Evolutionary conservation across 2,797 vertebrate species (phyloP), one percentile per base, ranked within the genome.

Genomic region (Chelon labrosus): DNA sequence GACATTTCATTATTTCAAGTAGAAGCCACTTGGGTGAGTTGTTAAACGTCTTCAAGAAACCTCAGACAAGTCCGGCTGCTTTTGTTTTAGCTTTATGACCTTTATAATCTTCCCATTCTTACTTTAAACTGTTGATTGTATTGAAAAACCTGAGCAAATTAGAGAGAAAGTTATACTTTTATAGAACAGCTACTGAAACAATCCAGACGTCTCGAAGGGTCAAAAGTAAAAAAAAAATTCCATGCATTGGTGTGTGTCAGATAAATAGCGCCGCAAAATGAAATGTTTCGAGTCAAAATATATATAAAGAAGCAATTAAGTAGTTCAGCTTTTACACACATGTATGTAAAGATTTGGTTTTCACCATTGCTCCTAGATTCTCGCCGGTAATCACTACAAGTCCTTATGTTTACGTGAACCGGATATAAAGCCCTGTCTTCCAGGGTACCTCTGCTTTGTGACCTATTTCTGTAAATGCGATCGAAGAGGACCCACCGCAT

Each of bases 401-500:
- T 35, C 31, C 5, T 8, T 35, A 27, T 27, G 25, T 27, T 27
- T 4, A 27, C 2, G 4, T 27, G 25, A 27, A 27, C 62, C n/a
- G 27, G 10, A 27, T 42, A 59, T 64, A 46, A 63, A 54, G 39
- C 5, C 8, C 7, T 53, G 7, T 63, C 58, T 55, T 67, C 8
- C 35, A 52, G 20, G 51, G 42, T 60, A 2, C 51, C 65, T 66
- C 47, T 69, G 57, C 73, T 74, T 58, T 80, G 58, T 66, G 82
- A 85, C 77, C 77, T 79, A 68, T 70, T 81, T 83, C 69, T 85
- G 60, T 58, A 69, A 66, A 68, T 54, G 62, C 65, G 72, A 82
- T 39, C 80, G 73, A 83, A 82, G 82, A 72, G 56, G 91, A 91
- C 87, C 87, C 82, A 90, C 84, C 79, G 4, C 88, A 84, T 81